Evolutionary conservation across 2,113 vertebrate genomes (phyloP).

Genomic region (Tonatia bakeri): DNA sequence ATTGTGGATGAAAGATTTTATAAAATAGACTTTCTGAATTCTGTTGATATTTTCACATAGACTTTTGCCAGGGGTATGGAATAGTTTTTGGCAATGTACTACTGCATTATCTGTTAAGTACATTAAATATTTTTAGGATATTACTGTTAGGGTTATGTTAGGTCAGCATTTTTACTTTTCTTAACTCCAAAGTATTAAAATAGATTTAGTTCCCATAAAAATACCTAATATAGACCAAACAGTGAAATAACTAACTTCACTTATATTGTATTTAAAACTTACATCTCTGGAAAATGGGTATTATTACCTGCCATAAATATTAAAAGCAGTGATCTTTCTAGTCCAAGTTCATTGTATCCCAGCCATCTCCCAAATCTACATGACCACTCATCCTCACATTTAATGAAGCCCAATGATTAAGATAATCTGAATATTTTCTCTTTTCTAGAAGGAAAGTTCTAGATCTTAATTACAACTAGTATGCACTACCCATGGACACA

Average conservation of each 20-base stretch:
- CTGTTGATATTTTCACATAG: not conserved
- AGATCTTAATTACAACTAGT: not conserved
- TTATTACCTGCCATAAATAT: not conserved
- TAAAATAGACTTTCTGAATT: slow-evolving; percentile 8
- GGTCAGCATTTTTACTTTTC: not conserved
- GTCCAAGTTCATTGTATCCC: not conserved
- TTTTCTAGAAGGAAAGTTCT: not conserved
- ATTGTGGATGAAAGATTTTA: not conserved
- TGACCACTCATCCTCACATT: not conserved
- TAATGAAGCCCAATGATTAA: not conserved
- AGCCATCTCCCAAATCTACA: not conserved
- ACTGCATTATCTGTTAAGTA: not conserved
- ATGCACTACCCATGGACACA: not conserved
- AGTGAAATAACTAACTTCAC: not conserved
- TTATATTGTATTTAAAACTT: slow-evolving; percentile 12
- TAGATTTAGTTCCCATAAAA: not conserved
- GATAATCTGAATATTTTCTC: not conserved
- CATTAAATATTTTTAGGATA: not conserved
- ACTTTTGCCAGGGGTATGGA: not conserved
- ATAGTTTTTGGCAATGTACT: not conserved
- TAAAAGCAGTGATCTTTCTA: not conserved
- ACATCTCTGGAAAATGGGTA: not conserved
- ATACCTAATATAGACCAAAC: not conserved
- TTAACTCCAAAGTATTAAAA: not conserved
- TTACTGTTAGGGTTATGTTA: not conserved